phyloP scores from a whole-genome alignment of 2,113 vertebrate genomes.

The Salvator merianae region DNA sequence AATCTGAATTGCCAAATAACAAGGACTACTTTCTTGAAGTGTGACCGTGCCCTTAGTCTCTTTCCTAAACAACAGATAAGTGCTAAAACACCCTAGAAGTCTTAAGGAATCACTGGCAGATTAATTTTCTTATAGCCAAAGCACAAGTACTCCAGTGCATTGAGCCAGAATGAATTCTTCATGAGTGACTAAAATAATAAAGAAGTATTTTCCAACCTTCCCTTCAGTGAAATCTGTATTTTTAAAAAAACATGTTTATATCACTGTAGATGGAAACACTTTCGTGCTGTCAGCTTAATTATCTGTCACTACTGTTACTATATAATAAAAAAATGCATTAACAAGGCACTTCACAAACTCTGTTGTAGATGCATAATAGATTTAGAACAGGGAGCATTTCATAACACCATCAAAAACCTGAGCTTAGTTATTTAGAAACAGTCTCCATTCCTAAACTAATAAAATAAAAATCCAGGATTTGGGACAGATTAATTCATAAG shows the following conservation, averaged over 20 bases:
- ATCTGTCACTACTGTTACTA: constrained; percentile 50
- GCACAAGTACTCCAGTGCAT: constrained; percentile 22
- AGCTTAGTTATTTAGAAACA: constrained; percentile 6
- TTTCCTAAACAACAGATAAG: no score
- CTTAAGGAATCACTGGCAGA: background rate
- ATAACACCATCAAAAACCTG: constrained; percentile 16
- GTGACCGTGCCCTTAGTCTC: no score
- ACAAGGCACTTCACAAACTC: constrained; percentile 55
- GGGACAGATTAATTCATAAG: background rate
- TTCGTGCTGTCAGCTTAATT: constrained; percentile 62
- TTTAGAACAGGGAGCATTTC: constrained; percentile 32
- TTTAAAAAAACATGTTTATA: constrained; percentile 39
- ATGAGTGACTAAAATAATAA: constrained; percentile 48
- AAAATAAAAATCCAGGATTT: background rate
- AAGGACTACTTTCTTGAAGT: no score
- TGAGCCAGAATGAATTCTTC: constrained; percentile 33
- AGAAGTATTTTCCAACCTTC: constrained; percentile 22
- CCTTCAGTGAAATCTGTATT: constrained; percentile 48
- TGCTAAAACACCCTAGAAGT: no score
- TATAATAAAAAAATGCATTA: constrained; percentile 62
- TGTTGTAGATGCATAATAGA: background rate
- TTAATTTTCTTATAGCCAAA: constrained; percentile 39
- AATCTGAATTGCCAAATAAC: no score
- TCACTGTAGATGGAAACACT: constrained; percentile 53
- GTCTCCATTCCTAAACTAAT: background rate